phyloP scores from a whole-genome alignment of 1,140 invertebrate genomes.

The Drosophila biarmipes region DNA sequence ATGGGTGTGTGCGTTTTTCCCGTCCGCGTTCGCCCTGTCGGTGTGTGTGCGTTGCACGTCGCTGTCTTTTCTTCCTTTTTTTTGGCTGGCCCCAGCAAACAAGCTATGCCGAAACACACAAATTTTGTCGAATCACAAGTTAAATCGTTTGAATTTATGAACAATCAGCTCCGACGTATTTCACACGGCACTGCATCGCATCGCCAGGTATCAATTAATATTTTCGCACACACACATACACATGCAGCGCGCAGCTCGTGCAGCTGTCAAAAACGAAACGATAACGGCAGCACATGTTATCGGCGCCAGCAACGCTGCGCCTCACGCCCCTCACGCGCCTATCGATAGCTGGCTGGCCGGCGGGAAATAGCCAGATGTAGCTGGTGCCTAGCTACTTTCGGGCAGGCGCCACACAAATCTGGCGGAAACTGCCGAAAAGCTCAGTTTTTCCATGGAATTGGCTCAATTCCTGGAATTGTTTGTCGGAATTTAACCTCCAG shows the following conservation, averaged over 20 bases:
- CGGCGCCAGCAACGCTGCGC: conserved; percentile 9
- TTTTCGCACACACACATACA: conserved; percentile 11
- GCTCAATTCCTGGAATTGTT: no score
- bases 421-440: background rate
- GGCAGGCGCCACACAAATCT: background rate
- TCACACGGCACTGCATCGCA: conserved; percentile 27
- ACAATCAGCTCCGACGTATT: conserved; percentile 18
- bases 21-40: background rate
- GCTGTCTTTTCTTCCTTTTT: conserved; percentile 13
- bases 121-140: background rate
- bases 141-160: conserved; percentile 9
- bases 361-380: background rate
- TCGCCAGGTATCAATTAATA: conserved; percentile 19
- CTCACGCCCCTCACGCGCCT: background rate
- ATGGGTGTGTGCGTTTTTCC: conserved; percentile 7
- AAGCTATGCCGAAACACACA: conserved; percentile 23
- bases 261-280: conserved; percentile 12
- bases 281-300: conserved; percentile 10
- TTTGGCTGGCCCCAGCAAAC: background rate
- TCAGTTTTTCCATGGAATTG: no score
- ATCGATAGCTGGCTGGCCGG: background rate
- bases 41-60: conserved; percentile 23
- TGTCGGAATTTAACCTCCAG: no score
- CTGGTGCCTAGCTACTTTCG: background rate
- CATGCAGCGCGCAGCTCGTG: conserved; percentile 9